Evolutionary conservation across 2,113 vertebrate genomes (phyloP).

Genomic region (Rhinoderma darwinii): DNA sequence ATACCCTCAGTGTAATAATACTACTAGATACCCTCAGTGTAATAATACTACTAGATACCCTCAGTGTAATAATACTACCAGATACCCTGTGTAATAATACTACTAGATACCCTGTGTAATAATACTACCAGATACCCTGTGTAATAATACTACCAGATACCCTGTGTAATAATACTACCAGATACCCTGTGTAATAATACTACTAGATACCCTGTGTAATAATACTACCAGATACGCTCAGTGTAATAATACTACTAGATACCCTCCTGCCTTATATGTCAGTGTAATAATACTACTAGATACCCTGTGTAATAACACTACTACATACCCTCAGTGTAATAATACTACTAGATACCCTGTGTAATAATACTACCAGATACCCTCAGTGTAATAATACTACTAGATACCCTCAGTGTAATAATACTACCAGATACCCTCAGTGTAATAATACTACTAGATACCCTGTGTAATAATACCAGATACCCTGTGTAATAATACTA

Average conservation of each 20-base stretch:
- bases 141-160: slow-evolving; percentile 7
- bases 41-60: no score
- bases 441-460: neutral
- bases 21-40: neutral
- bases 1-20: neutral
- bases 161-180: neutral
- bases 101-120: neutral
- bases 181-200: neutral
- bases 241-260: neutral
- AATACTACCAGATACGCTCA: neutral
- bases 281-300: slow-evolving; percentile 3
- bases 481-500: neutral
- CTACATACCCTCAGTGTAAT: neutral
- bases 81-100: neutral
- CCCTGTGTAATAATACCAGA: neutral
- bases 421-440: neutral
- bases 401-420: neutral
- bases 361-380: neutral
- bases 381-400: neutral
- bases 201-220: neutral
- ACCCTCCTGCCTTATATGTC: no score
- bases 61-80: neutral
- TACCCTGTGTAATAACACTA: neutral
- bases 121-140: neutral
- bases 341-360: neutral